phyloP scores from a whole-genome alignment of 2,888 invertebrate genomes.

The Sphinx pinastri region DNA sequence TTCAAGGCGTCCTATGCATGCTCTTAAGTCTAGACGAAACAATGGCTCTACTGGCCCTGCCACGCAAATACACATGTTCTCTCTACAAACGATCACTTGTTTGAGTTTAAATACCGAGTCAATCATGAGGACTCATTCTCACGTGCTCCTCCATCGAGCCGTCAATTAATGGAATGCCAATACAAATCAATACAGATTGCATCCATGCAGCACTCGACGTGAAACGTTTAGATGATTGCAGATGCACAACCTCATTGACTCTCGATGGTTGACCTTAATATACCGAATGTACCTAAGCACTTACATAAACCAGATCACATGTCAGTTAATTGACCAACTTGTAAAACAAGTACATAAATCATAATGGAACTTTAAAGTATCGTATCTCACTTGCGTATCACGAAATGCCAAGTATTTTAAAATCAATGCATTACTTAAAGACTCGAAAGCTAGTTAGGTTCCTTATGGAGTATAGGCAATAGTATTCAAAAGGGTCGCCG shows the following conservation, averaged over 20 bases:
- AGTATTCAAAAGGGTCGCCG: too few relatives aligned
- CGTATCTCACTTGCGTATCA: too few relatives aligned
- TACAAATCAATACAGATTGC: constrained; percentile 28
- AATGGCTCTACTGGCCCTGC: too few relatives aligned
- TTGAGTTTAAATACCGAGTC: constrained; percentile 7
- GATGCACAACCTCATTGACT: constrained; percentile 36
- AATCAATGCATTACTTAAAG: too few relatives aligned
- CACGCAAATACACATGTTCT: too few relatives aligned
- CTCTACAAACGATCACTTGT: too few relatives aligned
- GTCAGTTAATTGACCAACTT: constrained; percentile 10
- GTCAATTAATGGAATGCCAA: constrained; percentile 30
- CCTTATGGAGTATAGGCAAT: too few relatives aligned
- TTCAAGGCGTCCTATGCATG: too few relatives aligned
- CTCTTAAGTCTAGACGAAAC: too few relatives aligned
- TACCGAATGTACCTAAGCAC: constrained; percentile 14
- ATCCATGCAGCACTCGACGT: constrained; percentile 40
- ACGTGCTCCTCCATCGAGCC: constrained; percentile 31
- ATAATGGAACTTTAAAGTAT: too few relatives aligned
- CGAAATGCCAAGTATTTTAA: too few relatives aligned
- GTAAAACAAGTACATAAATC: not conserved
- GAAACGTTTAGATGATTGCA: constrained; percentile 42
- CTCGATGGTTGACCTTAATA: constrained; percentile 23
- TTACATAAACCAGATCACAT: constrained; percentile 22
- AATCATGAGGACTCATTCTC: constrained; percentile 30
- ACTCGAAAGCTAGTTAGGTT: too few relatives aligned